Evolutionary conservation across 2,888 invertebrate species (phyloP).

Genomic region (Drosophila bunnanda): DNA sequence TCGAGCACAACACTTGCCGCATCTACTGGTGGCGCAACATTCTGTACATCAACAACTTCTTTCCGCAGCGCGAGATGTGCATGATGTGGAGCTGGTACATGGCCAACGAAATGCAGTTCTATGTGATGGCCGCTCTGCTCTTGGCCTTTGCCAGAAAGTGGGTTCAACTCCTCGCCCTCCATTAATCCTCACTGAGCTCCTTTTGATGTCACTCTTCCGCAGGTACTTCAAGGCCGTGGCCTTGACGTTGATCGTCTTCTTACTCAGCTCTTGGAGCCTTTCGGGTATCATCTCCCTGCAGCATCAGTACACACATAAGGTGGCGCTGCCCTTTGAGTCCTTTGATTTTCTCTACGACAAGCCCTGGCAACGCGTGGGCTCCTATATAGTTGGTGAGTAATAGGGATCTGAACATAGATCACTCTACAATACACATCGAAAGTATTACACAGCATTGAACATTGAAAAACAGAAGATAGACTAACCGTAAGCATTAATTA

Average conservation of each 20-base stretch:
- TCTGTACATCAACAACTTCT: constrained; percentile 93
- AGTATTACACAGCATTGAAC: too few relatives aligned
- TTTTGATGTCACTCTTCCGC: constrained; percentile 4
- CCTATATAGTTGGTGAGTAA: constrained; percentile 90
- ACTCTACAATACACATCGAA: too few relatives aligned
- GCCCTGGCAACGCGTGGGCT: constrained; percentile 92
- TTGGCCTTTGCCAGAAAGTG: constrained; percentile 89
- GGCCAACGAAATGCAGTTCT: constrained; percentile 92
- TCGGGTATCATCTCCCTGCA: constrained; percentile 91
- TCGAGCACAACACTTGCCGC: constrained; percentile 90
- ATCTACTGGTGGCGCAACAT: constrained; percentile 93
- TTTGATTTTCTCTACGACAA: constrained; percentile 93
- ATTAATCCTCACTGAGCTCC: background rate
- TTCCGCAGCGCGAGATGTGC: constrained; percentile 90
- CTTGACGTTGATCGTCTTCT: constrained; percentile 86
- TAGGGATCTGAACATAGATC: too few relatives aligned
- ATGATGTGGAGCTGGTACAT: constrained; percentile 94
- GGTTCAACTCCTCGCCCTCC: constrained; percentile 65
- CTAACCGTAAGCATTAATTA: too few relatives aligned
- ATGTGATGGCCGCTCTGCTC: constrained; percentile 88
- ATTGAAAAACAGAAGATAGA: too few relatives aligned
- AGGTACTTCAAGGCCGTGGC: constrained; percentile 89
- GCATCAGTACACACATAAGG: constrained; percentile 90
- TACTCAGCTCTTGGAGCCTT: constrained; percentile 90
- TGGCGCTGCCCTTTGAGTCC: constrained; percentile 92